Evolutionary conservation across 2,113 vertebrate genomes (phyloP).

Genomic region (Tylochromis polylepis): DNA sequence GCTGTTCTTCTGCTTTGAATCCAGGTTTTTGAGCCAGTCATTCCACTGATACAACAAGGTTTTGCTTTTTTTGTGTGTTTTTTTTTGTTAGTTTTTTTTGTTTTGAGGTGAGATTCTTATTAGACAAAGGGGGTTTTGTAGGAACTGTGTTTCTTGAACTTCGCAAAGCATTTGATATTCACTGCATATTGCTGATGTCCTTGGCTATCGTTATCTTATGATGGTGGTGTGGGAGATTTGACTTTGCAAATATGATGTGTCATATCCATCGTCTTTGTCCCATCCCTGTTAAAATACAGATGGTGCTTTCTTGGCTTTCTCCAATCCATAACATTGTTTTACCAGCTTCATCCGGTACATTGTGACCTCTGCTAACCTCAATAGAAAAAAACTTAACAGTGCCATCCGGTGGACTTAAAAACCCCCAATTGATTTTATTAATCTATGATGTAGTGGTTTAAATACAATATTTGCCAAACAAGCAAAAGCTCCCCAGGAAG

Average conservation of each 20-base stretch:
- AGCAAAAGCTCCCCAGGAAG: neutral
- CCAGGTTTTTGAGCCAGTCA: neutral
- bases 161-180: fast-evolving
- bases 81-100: no score
- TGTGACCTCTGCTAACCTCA: neutral
- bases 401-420: neutral
- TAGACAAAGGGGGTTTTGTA: neutral
- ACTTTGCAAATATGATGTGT: neutral
- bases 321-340: neutral
- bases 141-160: neutral
- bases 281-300: neutral
- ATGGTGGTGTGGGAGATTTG: neutral
- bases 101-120: fast-evolving
- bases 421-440: neutral
- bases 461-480: neutral
- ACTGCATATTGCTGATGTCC: neutral
- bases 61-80: neutral
- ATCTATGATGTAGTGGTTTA: neutral
- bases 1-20: neutral
- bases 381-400: neutral
- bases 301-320: neutral
- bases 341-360: neutral
- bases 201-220: neutral
- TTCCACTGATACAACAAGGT: neutral
- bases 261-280: neutral